Percentiles rank a stretch among this genome's conserved stretches.
phyloP scores from a whole-genome alignment of 1,140 invertebrate species.

The Ceratoteleas bidentatus region DNA sequence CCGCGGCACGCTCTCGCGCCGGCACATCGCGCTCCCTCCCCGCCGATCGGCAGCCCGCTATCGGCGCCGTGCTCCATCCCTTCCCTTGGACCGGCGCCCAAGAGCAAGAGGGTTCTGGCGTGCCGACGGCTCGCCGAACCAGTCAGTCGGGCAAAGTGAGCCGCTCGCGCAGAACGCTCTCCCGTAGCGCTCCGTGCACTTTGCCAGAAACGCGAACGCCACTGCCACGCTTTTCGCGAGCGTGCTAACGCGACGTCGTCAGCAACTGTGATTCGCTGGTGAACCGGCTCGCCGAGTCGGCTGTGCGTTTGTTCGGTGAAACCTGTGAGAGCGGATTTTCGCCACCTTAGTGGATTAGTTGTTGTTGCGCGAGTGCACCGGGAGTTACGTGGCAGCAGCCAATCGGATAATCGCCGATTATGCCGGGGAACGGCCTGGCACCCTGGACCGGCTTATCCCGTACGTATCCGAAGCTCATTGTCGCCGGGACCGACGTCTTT shows the following conservation, averaged over 20 bases:
- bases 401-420: slow-evolving; percentile 42
- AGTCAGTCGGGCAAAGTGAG: slow-evolving; percentile 66
- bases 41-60: slow-evolving; percentile 59
- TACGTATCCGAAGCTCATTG: slow-evolving; percentile 38
- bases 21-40: slow-evolving; percentile 53
- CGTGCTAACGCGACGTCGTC: no score
- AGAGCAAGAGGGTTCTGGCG: slow-evolving; percentile 58
- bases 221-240: slow-evolving; percentile 39
- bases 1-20: slow-evolving; percentile 47
- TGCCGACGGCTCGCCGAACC: slow-evolving; percentile 47
- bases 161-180: slow-evolving; percentile 48
- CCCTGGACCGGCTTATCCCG: slow-evolving; percentile 15
- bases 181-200: slow-evolving; percentile 30
- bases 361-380: slow-evolving; percentile 41
- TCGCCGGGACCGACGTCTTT: no score
- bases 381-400: slow-evolving; percentile 21
- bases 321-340: slow-evolving; percentile 1
- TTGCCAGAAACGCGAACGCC: slow-evolving; percentile 37
- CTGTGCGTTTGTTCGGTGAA: slow-evolving; percentile 15
- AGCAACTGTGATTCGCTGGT: no score
- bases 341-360: slow-evolving; percentile 44
- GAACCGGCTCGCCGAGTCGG: no score
- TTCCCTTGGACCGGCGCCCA: slow-evolving; percentile 61
- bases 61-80: slow-evolving; percentile 66
- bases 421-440: slow-evolving; percentile 17